Evolutionary conservation across 2,113 vertebrate species (phyloP).

Genomic region (Notothenia rossii): DNA sequence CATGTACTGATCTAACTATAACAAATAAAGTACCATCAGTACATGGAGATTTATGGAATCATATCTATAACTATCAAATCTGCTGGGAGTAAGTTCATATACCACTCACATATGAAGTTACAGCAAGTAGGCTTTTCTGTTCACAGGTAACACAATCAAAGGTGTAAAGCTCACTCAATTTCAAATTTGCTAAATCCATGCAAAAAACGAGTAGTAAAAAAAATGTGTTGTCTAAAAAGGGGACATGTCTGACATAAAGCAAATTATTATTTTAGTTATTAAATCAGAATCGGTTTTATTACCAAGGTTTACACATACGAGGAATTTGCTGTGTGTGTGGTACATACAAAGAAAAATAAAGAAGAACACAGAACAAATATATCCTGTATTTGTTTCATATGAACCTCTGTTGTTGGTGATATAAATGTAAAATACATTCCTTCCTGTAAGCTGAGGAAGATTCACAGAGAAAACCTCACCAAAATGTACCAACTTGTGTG

Average conservation of each 20-base stretch:
- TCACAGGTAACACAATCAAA: too few species aligned
- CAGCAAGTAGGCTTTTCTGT: neutral
- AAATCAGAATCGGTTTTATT: too few species aligned
- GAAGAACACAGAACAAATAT: too few species aligned
- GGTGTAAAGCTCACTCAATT: too few species aligned
- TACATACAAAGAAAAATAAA: too few species aligned
- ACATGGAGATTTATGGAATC: too few species aligned
- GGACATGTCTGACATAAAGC: neutral
- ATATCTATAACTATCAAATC: too few species aligned
- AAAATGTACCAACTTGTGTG: neutral
- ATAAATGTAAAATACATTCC: constrained; percentile 3
- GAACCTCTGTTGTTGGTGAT: neutral
- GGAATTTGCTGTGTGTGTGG: too few species aligned
- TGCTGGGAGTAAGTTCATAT: too few species aligned
- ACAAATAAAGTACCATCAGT: too few species aligned
- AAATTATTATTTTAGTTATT: neutral
- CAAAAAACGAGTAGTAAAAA: neutral
- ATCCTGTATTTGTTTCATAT: neutral
- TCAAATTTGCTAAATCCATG: too few species aligned
- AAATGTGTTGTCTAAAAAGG: neutral
- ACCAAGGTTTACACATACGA: too few species aligned
- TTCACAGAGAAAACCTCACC: neutral
- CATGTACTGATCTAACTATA: neutral
- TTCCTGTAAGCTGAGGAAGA: neutral
- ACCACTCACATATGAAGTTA: neutral